These are phyloP conservation scores for Andrena flavipes DNA, from an alignment of 2,888 invertebrate species.

Conservation along the genomic window DNA sequence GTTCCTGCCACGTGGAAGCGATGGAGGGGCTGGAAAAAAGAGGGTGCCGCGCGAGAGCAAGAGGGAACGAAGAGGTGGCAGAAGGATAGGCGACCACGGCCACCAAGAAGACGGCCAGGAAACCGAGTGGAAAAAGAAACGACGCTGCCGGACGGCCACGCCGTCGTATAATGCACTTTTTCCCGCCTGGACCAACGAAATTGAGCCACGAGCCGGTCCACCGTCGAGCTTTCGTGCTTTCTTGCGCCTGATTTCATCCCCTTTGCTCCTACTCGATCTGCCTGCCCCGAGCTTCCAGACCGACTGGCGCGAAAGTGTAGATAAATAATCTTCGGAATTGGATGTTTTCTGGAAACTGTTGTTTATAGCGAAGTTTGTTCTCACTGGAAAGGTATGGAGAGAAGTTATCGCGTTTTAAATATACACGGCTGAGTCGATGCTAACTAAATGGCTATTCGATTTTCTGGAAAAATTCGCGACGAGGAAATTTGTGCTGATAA, in stretches of 20 bases:
- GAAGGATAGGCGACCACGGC: conserved; percentile 25
- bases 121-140: conserved; percentile 54
- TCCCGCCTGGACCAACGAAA: conserved; percentile 49
- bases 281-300: background rate
- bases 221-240: conserved; percentile 26
- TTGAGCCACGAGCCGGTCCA: conserved; percentile 59
- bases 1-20: conserved; percentile 67
- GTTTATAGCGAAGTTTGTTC: background rate
- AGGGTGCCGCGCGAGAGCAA: conserved; percentile 42
- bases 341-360: background rate
- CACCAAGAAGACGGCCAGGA: conserved; percentile 36
- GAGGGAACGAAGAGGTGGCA: background rate
- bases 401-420: background rate
- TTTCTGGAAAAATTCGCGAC: conserved; percentile 6
- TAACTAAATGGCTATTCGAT: background rate
- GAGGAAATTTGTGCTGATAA: conserved; percentile 14
- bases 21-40: conserved; percentile 58
- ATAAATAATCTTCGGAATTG: background rate
- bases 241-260: conserved; percentile 15
- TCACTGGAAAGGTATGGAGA: background rate
- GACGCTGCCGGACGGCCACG: conserved; percentile 48
- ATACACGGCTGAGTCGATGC: background rate
- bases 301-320: too few relatives aligned
- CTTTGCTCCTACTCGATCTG: background rate
- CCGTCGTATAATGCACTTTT: conserved; percentile 65